phyloP scores from a whole-genome alignment of 2,797 vertebrate species.

The Bufotes viridis region DNA sequence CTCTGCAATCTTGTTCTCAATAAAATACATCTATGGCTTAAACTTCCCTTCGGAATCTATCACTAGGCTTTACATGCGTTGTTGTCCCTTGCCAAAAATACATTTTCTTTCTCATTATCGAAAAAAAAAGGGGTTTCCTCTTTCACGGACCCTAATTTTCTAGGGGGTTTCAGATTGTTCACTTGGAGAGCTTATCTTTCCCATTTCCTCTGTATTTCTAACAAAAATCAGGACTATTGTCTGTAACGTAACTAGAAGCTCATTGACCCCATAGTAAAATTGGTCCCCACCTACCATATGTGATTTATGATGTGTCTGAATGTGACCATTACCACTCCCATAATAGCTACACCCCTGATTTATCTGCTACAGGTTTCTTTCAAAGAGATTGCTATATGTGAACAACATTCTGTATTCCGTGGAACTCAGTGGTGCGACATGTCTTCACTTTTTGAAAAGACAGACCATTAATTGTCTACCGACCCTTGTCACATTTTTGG shows the following conservation, averaged over 20 bases:
- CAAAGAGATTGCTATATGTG: too few relatives aligned
- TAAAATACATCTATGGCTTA: slow-evolving; percentile 35
- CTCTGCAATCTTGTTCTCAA: slow-evolving; percentile 28
- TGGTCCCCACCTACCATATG: not conserved
- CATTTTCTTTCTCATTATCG: not conserved
- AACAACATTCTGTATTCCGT: too few relatives aligned
- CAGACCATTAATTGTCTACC: too few relatives aligned
- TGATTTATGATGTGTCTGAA: not conserved
- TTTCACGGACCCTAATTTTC: slow-evolving; percentile 13
- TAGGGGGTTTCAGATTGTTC: not conserved
- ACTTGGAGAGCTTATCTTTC: not conserved
- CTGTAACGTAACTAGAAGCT: not conserved
- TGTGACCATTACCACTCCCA: too few relatives aligned
- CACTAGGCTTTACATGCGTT: not conserved
- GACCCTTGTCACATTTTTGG: too few relatives aligned
- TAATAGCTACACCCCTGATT: too few relatives aligned
- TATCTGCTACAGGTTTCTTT: too few relatives aligned
- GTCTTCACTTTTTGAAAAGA: too few relatives aligned
- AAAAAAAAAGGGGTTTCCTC: not conserved
- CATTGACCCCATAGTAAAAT: not conserved
- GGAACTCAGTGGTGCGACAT: too few relatives aligned
- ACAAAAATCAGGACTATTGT: not conserved
- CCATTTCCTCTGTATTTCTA: not conserved
- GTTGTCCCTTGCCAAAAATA: not conserved
- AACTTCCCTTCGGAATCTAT: slow-evolving; percentile 31